Evolutionary conservation across 2,888 invertebrate species (phyloP).

Genomic region (Aspidiotus rigidus): DNA sequence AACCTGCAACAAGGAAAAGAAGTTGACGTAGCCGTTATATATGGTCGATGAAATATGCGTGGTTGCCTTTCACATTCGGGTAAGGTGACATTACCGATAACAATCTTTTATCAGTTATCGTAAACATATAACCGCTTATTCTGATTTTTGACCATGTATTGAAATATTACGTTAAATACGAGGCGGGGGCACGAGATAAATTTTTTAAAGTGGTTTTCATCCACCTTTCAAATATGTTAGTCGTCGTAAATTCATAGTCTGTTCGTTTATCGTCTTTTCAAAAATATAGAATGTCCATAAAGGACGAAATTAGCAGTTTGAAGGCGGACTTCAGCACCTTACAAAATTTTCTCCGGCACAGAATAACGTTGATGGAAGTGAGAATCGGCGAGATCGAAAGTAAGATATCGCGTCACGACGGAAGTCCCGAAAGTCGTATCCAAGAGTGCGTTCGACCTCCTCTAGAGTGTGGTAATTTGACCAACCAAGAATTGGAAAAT

Average conservation of each 20-base stretch:
- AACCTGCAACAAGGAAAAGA: conserved; percentile 45
- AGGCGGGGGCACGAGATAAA: too few species aligned
- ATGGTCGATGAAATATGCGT: too few species aligned
- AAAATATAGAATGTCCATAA: conserved; percentile 2
- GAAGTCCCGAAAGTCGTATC: conserved; percentile 8
- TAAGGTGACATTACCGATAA: too few species aligned
- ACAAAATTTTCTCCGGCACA: conserved; percentile 9
- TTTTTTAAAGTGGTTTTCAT: too few species aligned
- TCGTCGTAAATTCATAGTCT: background rate
- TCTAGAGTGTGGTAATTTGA: background rate
- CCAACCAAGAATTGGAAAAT: conserved; percentile 15
- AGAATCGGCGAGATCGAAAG: conserved; percentile 19
- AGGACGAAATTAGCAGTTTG: conserved; percentile 16
- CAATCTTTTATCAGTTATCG: background rate
- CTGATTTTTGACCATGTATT: too few species aligned
- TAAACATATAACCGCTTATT: background rate
- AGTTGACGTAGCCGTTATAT: too few species aligned
- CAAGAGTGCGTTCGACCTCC: background rate
- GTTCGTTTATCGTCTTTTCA: background rate
- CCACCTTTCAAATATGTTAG: background rate
- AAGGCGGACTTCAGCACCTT: conserved; percentile 19
- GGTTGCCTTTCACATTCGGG: too few species aligned
- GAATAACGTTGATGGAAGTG: conserved; percentile 10
- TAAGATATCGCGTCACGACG: conserved; percentile 7
- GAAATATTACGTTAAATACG: too few species aligned